A percentile compares a stretch with the other conserved stretches of the same genome.
Conservation (phyloP, 2,888 invertebrate species). For the Nephrotoma appendiculata region DNA sequence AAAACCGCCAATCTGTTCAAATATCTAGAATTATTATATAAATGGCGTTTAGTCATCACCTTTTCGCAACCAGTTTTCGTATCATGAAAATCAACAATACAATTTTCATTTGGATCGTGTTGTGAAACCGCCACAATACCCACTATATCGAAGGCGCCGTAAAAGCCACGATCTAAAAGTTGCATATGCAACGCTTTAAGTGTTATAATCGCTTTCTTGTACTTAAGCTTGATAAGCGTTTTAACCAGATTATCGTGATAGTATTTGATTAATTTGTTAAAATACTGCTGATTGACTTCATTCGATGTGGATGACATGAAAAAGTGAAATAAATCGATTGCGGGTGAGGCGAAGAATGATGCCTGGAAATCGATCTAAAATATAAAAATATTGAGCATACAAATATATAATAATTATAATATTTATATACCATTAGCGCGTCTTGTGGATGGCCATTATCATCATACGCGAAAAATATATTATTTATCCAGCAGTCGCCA, state of each 20-base stretch:
- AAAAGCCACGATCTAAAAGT: background rate
- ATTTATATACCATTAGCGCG: background rate
- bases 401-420: background rate
- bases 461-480: background rate
- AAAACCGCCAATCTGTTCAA: background rate
- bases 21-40: background rate
- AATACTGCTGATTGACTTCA: slow-evolving; percentile 4
- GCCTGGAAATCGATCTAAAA: slow-evolving; percentile 10
- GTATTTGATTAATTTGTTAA: slow-evolving; percentile 6
- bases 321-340: slow-evolving; percentile 1
- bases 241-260: slow-evolving; percentile 4
- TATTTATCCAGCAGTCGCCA: background rate
- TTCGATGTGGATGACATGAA: slow-evolving; percentile 4
- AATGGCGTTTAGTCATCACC: background rate
- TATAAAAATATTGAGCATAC: background rate
- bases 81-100: background rate
- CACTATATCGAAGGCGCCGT: background rate
- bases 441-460: background rate
- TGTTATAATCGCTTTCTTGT: background rate
- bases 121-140: background rate
- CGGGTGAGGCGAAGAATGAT: background rate
- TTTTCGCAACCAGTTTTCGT: background rate
- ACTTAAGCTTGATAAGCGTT: background rate
- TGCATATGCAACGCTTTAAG: background rate
- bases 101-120: background rate